Percentiles rank a stretch among this genome's conserved stretches.
phyloP scores from a whole-genome alignment of 2,888 invertebrate genomes.

The Nomada ferruginata region DNA sequence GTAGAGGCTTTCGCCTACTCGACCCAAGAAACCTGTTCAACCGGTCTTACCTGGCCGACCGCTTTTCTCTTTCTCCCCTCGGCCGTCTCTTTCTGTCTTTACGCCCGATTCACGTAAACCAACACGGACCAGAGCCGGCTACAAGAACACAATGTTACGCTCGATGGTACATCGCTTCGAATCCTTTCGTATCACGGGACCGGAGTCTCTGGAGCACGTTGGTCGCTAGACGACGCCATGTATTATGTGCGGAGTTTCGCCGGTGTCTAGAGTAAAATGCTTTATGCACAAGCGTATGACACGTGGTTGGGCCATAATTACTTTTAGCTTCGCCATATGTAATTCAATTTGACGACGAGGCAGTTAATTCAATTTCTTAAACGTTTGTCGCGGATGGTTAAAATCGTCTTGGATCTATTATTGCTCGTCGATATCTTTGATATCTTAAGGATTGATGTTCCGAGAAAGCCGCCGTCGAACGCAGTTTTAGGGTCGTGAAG shows the following conservation, averaged over 20 bases:
- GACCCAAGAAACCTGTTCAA: slow-evolving; percentile 81
- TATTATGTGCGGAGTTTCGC: slow-evolving; percentile 19
- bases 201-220: slow-evolving; percentile 41
- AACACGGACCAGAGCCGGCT: slow-evolving; percentile 46
- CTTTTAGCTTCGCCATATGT: neutral
- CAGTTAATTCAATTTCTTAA: neutral
- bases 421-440: neutral
- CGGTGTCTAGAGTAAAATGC: neutral
- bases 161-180: slow-evolving; percentile 53
- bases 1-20: slow-evolving; percentile 80
- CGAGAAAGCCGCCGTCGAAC: neutral
- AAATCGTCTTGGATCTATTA: neutral
- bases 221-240: slow-evolving; percentile 35
- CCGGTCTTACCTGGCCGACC: slow-evolving; percentile 78
- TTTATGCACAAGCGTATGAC: neutral
- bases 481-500: slow-evolving; percentile 7
- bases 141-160: slow-evolving; percentile 58
- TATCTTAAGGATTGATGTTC: neutral
- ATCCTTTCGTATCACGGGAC: slow-evolving; percentile 54
- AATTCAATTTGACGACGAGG: neutral
- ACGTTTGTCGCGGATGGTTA: neutral
- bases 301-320: neutral
- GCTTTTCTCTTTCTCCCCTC: slow-evolving; percentile 51
- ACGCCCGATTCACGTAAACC: slow-evolving; percentile 75
- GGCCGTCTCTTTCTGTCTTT: slow-evolving; percentile 56